Percentiles rank a stretch among this genome's conserved stretches.
phyloP scores from a whole-genome alignment of 2,113 vertebrate genomes.

The Elephas maximus region DNA sequence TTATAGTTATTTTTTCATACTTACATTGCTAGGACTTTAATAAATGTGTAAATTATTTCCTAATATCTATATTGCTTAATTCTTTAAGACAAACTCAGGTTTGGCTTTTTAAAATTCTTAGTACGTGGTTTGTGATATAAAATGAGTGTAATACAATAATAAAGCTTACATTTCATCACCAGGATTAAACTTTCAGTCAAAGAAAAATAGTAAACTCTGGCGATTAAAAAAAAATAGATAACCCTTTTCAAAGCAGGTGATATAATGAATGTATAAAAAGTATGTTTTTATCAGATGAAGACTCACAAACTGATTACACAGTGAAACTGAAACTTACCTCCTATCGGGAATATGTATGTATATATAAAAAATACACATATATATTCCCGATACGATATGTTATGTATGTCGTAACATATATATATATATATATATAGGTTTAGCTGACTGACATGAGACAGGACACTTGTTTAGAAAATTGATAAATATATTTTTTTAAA shows the following conservation, averaged over 20 bases:
- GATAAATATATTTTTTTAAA: neutral
- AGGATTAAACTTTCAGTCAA: conserved; percentile 29
- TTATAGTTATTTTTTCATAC: conserved; percentile 30
- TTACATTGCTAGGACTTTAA: conserved; percentile 16
- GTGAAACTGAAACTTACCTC: neutral
- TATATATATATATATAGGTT: neutral
- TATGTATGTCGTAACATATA: no score
- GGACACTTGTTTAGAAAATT: neutral
- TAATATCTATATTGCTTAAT: neutral
- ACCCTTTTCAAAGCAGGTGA: neutral
- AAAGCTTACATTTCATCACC: neutral
- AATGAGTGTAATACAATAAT: conserved; percentile 7
- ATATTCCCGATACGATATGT: no score
- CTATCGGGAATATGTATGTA: no score
- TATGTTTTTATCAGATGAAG: neutral
- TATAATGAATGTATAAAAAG: neutral
- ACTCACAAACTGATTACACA: neutral
- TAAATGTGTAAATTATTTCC: conserved; percentile 45
- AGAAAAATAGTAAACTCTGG: conserved; percentile 16
- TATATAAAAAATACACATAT: no score
- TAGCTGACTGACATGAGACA: neutral
- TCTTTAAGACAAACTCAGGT: conserved; percentile 51
- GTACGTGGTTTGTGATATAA: conserved; percentile 13
- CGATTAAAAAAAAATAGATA: neutral
- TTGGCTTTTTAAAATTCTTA: conserved; percentile 23